Evolutionary conservation across 2,797 vertebrate species (phyloP), one percentile per base, ranked within the genome.

Genomic region (Lagocephalus sceleratus): DNA sequence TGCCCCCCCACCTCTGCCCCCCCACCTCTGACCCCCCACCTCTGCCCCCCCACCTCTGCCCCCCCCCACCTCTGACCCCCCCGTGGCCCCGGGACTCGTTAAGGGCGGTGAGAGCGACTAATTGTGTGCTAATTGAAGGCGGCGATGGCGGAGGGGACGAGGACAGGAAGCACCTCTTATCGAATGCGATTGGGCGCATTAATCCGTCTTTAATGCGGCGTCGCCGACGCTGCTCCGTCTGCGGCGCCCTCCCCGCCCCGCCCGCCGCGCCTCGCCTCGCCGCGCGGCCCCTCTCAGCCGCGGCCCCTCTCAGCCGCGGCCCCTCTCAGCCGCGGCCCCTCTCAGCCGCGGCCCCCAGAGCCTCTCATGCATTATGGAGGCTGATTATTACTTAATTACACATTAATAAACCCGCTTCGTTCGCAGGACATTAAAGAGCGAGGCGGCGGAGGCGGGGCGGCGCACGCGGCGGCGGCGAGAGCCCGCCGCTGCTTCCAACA

Each of bases 331-430:
- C 67, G 57, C 54, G 73, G 25, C 20, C 26, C 12, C 47, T 25
- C 78, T 71, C 71, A 71, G 78, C 85, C 81, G 66, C 2, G 68
- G 79, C 88, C 90, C 89, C 90, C 77, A 29, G 90, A 89, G 90
- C 85, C 81, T 88, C 88, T 90, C 88, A 91, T 92, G 90, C 88
- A 91, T 92, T 91, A 91, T 91, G 87, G 90, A 92, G 90, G 83
- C 90, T 90, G 89, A 92, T 92, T 92, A 92, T 91, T 90, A 91
- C 90, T 92, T 92, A 92, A 92, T 92, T 91, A 92, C 88, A 90
- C 89, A 92, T 92, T 91, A 92, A 91, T 91, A 91, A 92, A 91
- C 91, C 90, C 80, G 85, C 91, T 91, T 91, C 89, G 91, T 91
- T 92, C 91, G 87, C 89, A 89, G 91, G 89, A 92, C 91, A 91